phyloP scores from a whole-genome alignment of 1,140 invertebrate species.

The Oryctes rhinoceros region DNA sequence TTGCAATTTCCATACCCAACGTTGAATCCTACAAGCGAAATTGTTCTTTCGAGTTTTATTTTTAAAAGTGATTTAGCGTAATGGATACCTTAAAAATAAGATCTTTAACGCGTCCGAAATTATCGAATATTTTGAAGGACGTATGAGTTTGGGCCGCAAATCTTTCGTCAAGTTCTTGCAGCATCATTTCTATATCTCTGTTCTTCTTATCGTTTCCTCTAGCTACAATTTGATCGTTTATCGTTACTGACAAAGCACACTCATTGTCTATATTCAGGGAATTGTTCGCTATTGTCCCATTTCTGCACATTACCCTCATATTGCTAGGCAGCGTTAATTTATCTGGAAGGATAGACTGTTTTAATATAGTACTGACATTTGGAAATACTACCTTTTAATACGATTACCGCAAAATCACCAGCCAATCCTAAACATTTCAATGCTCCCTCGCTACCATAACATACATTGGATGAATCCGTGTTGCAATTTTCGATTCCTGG shows the following conservation, averaged over 20 bases:
- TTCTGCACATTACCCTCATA: conserved; percentile 66
- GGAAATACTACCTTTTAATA: conserved; percentile 43
- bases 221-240: conserved; percentile 67
- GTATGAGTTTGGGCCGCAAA: conserved; percentile 49
- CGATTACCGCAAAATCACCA: conserved; percentile 70
- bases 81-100: conserved; percentile 66
- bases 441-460: conserved; percentile 73
- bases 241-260: conserved; percentile 67
- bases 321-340: conserved; percentile 44
- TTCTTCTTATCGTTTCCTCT: conserved; percentile 57
- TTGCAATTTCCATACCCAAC: conserved; percentile 59
- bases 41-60: neutral
- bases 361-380: too few relatives aligned
- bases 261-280: conserved; percentile 64
- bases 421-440: conserved; percentile 65
- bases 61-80: neutral
- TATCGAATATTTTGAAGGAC: conserved; percentile 61
- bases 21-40: conserved; percentile 61
- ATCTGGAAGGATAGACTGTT: neutral
- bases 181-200: conserved; percentile 47
- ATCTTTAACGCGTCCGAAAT: conserved; percentile 63
- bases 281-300: conserved; percentile 64
- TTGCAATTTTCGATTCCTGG: conserved; percentile 56
- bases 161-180: conserved; percentile 49
- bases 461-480: conserved; percentile 64